Evolutionary conservation across 2,888 invertebrate genomes (phyloP), one percentile per base, ranked within the genome.

Genomic region (Plusia festucae): DNA sequence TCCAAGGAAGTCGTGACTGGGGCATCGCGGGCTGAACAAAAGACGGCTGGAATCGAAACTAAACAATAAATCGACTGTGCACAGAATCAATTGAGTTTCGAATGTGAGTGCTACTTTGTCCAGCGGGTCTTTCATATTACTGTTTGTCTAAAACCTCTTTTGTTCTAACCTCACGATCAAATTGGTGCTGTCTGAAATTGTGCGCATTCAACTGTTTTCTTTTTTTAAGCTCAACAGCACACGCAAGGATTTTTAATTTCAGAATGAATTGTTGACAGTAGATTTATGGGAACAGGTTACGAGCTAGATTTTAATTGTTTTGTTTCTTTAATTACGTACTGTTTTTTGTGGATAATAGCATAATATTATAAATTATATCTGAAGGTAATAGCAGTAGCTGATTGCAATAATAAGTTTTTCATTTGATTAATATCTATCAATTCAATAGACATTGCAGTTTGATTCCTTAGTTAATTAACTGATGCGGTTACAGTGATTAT

Each of bases 11-110:
- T 82, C 81, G 81, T 81, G 81, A 81, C 81, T 53, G 53, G 54
- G 56, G 66, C 76, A 76, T 81, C 83, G 79, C 68, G 68, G 59
- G 65, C 54, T 64, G 64, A 65, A 82, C 83, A 78, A 82, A 79
- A 78, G 75, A 65, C 80, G 60, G 49, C 51, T 72, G 51, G 68
- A 76, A 72, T 71, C 71, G 68, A 58, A 77, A 66, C 82, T 56
- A 54, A 67, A 68, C 77, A 81, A 81, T 81, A 81, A 83, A 81
- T 81, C 74, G 77, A 68, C 57, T 76, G 67, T 68, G 68, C 65
- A 67, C 67, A 52, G 71, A 80, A 70, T 81, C 75, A 76, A 81
- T 78, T 79, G 76, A 74, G 74, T 73, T 68, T 67, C 60, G 65
- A 66, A 62, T 73, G 62, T 60, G 63, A 70, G 64, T 69, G 78